Base-by-base conservation (phyloP, 1,140 invertebrate genomes). In the Drosophila hydei region DNA sequence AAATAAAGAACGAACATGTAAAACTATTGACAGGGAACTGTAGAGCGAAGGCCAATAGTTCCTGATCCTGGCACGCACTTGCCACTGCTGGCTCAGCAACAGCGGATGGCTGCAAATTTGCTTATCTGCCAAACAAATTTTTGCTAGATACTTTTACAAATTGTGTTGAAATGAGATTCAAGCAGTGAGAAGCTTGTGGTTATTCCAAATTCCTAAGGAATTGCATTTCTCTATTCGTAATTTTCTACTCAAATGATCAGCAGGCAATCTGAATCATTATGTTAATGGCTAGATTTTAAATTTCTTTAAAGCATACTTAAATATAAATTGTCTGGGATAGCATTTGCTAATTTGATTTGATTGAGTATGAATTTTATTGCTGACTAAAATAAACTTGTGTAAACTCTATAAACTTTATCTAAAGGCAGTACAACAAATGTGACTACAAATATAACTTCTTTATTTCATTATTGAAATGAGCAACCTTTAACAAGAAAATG, bases 91-190 rank as follows among this genome's bases (percentile, higher is more conserved):
- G 69, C 75, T 75, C 71, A 73, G 60, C 78, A 73, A 33, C 30
- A 60, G 48, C 55, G 47, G 59, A 61, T 55, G 72, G 62, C 72
- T 83, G 72, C 64, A 76, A 88, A 88, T 88, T 88, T 88, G 83
- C 83, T 88, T 88, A 88, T 64, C 83, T 88, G 83, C 75, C 83
- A 88, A 88, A 88, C 83, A 88, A 88, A 83, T 63, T 68, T 74
- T 42, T 70, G 30, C 2, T 11, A 12, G 47, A 67, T 75, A 83
- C 78, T 69, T 77, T 88, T 83, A 88, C 83, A 87, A 87, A 87
- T 87, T 87, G 83, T 87, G 88, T 88, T 87, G 68, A 88, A 87
- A 83, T 79, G 78, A 87, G 83, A 83, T 87, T 88, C 78, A 83
- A 83, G 65, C 72, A 60, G 36, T 27, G 27, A 47, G 50, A 48